Evolutionary conservation across 2,113 vertebrate genomes (phyloP).

Genomic region (Excalfactoria chinensis): DNA sequence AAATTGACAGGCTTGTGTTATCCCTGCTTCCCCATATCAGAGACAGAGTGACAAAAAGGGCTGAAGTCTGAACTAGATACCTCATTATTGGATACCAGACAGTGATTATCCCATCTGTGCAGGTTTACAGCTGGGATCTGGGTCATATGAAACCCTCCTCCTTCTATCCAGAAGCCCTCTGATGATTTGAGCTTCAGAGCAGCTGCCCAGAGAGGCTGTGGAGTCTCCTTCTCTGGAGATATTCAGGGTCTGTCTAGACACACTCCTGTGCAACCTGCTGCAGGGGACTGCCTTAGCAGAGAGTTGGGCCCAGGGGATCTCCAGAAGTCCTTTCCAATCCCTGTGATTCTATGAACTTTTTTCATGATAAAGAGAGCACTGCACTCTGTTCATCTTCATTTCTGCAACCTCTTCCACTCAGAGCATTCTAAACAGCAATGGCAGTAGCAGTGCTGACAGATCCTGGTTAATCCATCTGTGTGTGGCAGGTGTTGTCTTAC

Average conservation of each 20-base stretch:
- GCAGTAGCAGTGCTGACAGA: background rate
- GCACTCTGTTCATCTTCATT: background rate
- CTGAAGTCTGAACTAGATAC: background rate
- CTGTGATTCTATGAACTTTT: no score
- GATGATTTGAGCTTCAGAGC: background rate
- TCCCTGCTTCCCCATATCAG: background rate
- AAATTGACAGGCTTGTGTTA: background rate
- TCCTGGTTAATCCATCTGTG: background rate
- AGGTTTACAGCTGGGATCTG: conserved; percentile 13
- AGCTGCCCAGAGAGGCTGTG: no score
- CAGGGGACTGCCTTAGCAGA: no score
- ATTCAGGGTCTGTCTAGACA: no score
- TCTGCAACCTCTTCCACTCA: conserved; percentile 1
- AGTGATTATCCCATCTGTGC: conserved; percentile 20
- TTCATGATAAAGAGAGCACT: conserved; percentile 20
- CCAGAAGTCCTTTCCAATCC: no score
- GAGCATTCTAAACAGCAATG: conserved; percentile 23
- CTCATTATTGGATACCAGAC: background rate
- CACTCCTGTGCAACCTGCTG: no score
- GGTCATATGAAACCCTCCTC: conserved; percentile 33
- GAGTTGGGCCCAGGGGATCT: no score
- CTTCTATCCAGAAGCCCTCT: background rate
- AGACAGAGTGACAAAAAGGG: background rate
- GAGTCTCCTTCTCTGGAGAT: no score
- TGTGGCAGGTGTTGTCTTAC: background rate